Percentiles rank a stretch among this genome's conserved stretches.
Conservation (phyloP, 2,888 invertebrate species). For the Cybosia mesomella region DNA sequence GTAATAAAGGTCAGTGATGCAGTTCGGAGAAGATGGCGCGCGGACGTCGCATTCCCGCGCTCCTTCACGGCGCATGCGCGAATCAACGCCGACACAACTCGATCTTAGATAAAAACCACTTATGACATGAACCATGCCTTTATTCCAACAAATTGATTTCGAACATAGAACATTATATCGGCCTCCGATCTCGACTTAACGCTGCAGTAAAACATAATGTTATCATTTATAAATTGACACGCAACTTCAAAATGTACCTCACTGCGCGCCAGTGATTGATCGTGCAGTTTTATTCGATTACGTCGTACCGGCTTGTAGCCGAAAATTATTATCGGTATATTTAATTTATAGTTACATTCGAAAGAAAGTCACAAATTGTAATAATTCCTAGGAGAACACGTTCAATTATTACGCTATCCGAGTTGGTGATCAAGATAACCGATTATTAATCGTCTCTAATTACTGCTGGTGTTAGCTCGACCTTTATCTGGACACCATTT, state of each 20-base stretch:
- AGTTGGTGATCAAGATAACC: slow-evolving; percentile 82
- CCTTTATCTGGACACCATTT: slow-evolving; percentile 85
- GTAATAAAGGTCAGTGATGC: slow-evolving; percentile 60
- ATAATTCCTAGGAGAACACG: slow-evolving; percentile 56
- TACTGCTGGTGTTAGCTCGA: slow-evolving; percentile 87
- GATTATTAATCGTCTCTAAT: slow-evolving; percentile 86
- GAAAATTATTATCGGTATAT: slow-evolving; percentile 32
- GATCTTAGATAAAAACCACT: slow-evolving; percentile 80
- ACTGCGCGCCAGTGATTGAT: slow-evolving; percentile 68
- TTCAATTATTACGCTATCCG: slow-evolving; percentile 78
- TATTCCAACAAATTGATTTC: slow-evolving; percentile 84
- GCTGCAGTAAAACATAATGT: slow-evolving; percentile 59
- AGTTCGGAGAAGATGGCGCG: slow-evolving; percentile 75
- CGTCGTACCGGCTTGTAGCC: slow-evolving; percentile 30
- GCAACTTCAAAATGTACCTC: slow-evolving; percentile 63
- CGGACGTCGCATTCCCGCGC: slow-evolving; percentile 67
- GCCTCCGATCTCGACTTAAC: slow-evolving; percentile 61
- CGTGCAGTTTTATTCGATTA: slow-evolving; percentile 48
- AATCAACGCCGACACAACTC: slow-evolving; percentile 77
- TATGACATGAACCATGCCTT: slow-evolving; percentile 83
- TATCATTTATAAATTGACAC: slow-evolving; percentile 74
- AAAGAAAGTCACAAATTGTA: slow-evolving; percentile 54
- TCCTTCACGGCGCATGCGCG: slow-evolving; percentile 72
- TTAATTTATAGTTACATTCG: slow-evolving; percentile 48
- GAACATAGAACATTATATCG: slow-evolving; percentile 65